Base-by-base conservation (phyloP, 2,113 vertebrate species). In the Crotophaga sulcirostris region DNA sequence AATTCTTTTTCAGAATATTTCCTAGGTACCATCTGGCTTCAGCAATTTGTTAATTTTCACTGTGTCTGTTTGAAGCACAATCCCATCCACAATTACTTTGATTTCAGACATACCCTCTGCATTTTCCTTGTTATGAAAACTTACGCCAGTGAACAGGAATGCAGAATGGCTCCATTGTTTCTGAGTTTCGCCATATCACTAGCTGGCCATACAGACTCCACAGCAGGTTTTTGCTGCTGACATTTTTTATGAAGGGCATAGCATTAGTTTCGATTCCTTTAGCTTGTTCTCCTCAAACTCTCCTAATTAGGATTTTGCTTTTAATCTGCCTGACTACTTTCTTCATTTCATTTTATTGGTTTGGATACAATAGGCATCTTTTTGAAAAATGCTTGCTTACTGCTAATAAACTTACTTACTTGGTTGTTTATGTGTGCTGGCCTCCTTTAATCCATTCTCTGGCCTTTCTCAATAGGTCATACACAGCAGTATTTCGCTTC, bases 401-500 rank as follows among this genome's bases (percentile, higher is more conserved):
- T 90, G 83, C 68, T 95, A 88, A 74, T 91, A 94, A 95, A 92
- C 55, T 95, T 84, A 31, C 70, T 90, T 93, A 28, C 33, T 93
- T 90, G 72, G 45, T 58, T 76, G 15, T 88, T 74, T 82, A 2
- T 95, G 19, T 59, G 47, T 84, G 76, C 86, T 92, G 92, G 86
- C 68, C 73, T 95, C 93, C 73, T 95, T 90, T 66, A 90, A 78
- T 89, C 47, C 76, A 67, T 95, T 93, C 64, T 89, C 80, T 0
- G 0, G 79, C 79, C 89, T 96, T 96, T 97, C 95, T 94, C 93
- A 95, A 97, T 95, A 95, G 93, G 93, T 95, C 95, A 96, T 55
- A 89, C 56, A 0, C 95, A 97, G 94, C 2, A 2, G 89, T 95
- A 68, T 86, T 86, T 7, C 13, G 38, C 94, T 94, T 77, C 79